A percentile compares a stretch with the other conserved stretches of the same genome.
Conservation (phyloP, 2,888 invertebrate species). For the Volucella zonaria region DNA sequence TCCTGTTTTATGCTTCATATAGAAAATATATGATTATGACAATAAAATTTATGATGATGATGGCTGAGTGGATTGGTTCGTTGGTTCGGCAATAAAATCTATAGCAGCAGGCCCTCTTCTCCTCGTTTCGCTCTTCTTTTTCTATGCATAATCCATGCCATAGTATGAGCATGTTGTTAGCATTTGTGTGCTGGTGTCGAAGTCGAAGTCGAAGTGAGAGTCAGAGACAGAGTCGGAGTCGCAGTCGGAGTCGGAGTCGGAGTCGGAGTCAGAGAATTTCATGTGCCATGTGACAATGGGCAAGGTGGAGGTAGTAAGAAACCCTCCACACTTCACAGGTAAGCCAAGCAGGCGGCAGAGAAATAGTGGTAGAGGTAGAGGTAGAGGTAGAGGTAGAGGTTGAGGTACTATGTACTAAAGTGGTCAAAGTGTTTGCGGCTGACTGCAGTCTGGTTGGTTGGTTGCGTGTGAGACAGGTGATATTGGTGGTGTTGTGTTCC, state of each 20-base stretch:
- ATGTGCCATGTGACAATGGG: constrained; percentile 55
- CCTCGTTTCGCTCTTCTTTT: constrained; percentile 7
- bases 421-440: constrained; percentile 67
- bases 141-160: constrained; percentile 66
- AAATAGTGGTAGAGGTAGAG: too few relatives aligned
- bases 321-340: constrained; percentile 11
- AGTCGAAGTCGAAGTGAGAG: too few relatives aligned
- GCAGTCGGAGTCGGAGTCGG: too few relatives aligned
- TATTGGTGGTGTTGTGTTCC: constrained; percentile 59
- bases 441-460: constrained; percentile 59
- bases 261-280: too few relatives aligned
- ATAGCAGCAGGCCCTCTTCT: constrained; percentile 63
- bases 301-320: constrained; percentile 6
- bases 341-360: not conserved
- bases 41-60: constrained; percentile 74
- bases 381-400: too few relatives aligned
- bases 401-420: constrained; percentile 22
- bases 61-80: constrained; percentile 74
- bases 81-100: constrained; percentile 74
- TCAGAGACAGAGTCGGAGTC: too few relatives aligned
- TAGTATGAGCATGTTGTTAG: constrained; percentile 3
- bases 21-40: constrained; percentile 73
- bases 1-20: constrained; percentile 74
- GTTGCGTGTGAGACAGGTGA: constrained; percentile 74
- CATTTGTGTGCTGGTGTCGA: constrained; percentile 18